Percentiles rank a stretch among this genome's conserved stretches.
Evolutionary conservation across 2,113 vertebrate species (phyloP).

Genomic region (Trematomus loennbergii): DNA sequence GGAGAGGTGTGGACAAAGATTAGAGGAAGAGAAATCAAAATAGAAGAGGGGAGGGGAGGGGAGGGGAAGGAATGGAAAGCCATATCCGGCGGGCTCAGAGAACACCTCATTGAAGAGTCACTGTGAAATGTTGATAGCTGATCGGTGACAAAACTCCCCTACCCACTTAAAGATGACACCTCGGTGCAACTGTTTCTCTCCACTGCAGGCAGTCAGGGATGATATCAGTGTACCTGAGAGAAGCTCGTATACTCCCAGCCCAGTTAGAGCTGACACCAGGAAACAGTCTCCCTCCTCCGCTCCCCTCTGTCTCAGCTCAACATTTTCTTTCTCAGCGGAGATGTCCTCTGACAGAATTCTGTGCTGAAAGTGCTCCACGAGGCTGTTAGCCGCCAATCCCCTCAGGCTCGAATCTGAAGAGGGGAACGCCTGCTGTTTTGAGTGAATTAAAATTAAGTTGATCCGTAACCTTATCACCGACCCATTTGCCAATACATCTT

Average conservation of each 20-base stretch:
- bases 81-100: slow-evolving; percentile 50
- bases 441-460: slow-evolving; percentile 74
- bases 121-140: slow-evolving; percentile 74
- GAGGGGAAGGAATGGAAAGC: slow-evolving; percentile 21
- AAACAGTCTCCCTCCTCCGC: slow-evolving; percentile 72
- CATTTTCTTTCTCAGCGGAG: slow-evolving; percentile 66
- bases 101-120: slow-evolving; percentile 61
- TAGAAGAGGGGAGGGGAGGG: not conserved
- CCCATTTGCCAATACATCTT: slow-evolving; percentile 63
- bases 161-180: slow-evolving; percentile 81
- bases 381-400: slow-evolving; percentile 72
- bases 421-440: slow-evolving; percentile 68
- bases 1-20: slow-evolving; percentile 38
- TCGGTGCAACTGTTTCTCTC: slow-evolving; percentile 72
- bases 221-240: slow-evolving; percentile 79
- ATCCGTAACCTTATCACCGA: slow-evolving; percentile 63
- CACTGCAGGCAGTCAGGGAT: slow-evolving; percentile 74
- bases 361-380: slow-evolving; percentile 57
- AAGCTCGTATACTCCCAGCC: slow-evolving; percentile 73
- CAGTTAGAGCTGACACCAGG: slow-evolving; percentile 81
- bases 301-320: slow-evolving; percentile 73
- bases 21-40: slow-evolving; percentile 51
- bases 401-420: slow-evolving; percentile 72
- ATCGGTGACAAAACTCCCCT: slow-evolving; percentile 79
- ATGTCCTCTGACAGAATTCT: slow-evolving; percentile 78